Evolutionary conservation across 2,888 invertebrate genomes (phyloP).

Genomic region (Cremastobaeus sp.): DNA sequence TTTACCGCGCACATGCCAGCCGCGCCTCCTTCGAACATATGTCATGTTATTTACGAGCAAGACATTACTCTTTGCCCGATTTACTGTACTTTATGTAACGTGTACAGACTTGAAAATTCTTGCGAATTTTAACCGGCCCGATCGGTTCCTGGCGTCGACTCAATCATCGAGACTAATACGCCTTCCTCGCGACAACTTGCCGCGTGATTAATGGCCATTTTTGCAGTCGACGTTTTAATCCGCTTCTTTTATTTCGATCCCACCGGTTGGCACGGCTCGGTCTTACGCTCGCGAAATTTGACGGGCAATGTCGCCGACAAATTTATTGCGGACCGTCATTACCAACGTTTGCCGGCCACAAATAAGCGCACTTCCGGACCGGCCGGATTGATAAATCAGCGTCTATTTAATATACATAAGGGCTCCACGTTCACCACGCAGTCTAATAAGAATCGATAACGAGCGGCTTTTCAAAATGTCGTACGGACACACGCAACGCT

Average conservation of each 20-base stretch:
- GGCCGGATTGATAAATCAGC: conserved; percentile 38
- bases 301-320: conserved; percentile 16
- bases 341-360: conserved; percentile 2
- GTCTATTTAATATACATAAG: conserved; percentile 51
- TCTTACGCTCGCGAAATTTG: conserved; percentile 21
- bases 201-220: conserved; percentile 34
- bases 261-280: conserved; percentile 5
- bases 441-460: conserved; percentile 58
- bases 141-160: conserved; percentile 16
- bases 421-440: conserved; percentile 30
- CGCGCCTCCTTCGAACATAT: conserved; percentile 73
- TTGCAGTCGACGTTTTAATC: conserved; percentile 45
- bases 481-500: conserved; percentile 46
- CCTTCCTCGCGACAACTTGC: conserved; percentile 27
- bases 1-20: conserved; percentile 73
- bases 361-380: conserved; percentile 22
- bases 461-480: conserved; percentile 39
- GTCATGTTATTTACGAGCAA: conserved; percentile 76
- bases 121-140: conserved; percentile 56
- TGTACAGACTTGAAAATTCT: conserved; percentile 71
- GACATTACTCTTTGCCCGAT: conserved; percentile 74
- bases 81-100: conserved; percentile 74
- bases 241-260: conserved; percentile 21
- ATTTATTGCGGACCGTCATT: too few species aligned
- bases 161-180: conserved; percentile 36